Base-by-base conservation (phyloP, 2,888 invertebrate genomes). In the Sialis fuliginosa region DNA sequence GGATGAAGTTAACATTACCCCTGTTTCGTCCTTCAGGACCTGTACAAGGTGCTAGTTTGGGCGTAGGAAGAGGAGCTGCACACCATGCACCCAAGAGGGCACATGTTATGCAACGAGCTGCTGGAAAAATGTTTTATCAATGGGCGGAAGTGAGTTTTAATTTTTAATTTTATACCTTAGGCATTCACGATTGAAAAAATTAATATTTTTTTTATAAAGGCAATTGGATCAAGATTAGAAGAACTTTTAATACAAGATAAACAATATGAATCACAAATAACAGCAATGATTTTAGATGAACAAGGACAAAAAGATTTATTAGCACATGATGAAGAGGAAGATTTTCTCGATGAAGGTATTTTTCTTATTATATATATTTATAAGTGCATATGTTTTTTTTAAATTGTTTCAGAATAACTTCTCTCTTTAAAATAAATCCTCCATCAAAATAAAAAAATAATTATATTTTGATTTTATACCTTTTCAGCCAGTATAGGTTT, bases 101-200 rank as follows among this genome's bases (percentile, higher is more conserved):
- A 0, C 81, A 84, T 55, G 72, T 82, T 8, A 66, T 90, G 52
- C 91, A 92, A 63, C 72, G 92, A 48, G 77, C 89, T 6, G 97
- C 97, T 22, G 98, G 96, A 1, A 89, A 95, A 67, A 79, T 96
- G 70, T 99, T 98, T 63, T 92, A 95, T 61, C 91, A 91, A 59
- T 95, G 95, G 95, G 93, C 87, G 42, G 91, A 93, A 70, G 84
- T 82, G 65, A 67, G 60, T 52, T 33, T 41, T 22, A 2, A 4
- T 46, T 7, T 4, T 10, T 42, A 7, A 4, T 5, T 42, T 13
- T 33, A 40, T 9, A 34, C 9, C 4, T 3, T 8, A 31, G 10
- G n/a, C 12, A 46, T 31, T 9, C 5, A 31, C 6, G 5, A 31
- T 31, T 2, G 5, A 33, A 40, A 34, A 44, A 47, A 12, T 6